Base-by-base conservation (phyloP, 2,888 invertebrate species). In the Gymnocheta viridis region DNA sequence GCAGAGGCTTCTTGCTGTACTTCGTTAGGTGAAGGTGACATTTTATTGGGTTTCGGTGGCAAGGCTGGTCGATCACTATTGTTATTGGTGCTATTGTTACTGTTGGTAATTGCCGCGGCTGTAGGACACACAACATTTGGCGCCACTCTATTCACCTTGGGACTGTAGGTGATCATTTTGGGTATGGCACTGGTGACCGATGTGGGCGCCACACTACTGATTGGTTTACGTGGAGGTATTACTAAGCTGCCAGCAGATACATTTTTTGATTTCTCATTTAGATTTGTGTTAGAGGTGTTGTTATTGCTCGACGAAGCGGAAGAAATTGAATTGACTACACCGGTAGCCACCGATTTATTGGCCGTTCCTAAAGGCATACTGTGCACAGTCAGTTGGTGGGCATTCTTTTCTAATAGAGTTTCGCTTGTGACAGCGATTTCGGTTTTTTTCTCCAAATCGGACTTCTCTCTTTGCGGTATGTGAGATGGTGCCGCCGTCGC, bases 121-220 rank as follows among this genome's bases (percentile, higher is more conserved):
- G 85, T 64, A 1, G 87, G 82, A 17, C 85, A 41, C 90, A 91
- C 88, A 27, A 91, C 88, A 82, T 88, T 92, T 29, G 91, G 93
- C 87, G 90, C 92, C 83, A 91, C 93, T 88, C 89, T 92, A 90
- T 90, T 93, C 88, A 92, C 93, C 91, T 90, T 93, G 86, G 92
- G 92, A 82, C 86, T 91, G 85, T 91, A 91, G 51, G 91, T 90
- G 14, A 92, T 90, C 87, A 91, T 92, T 88, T 92, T 92, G 77
- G 92, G 90, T 87, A 91, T 88, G 29, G 88, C 86, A 80, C 89
- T 94, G 79, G 88, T 88, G 89, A 96, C 94, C 70, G 95, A 94
- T 86, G 95, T 96, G 85, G 97, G 96, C 86, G 96, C 96, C 85
- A 96, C 96, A 92, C 96, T 96, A 91, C 96, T 96, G 86, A 96